Base-by-base conservation (phyloP, 2,797 vertebrate species). In the Artibeus jamaicensis region DNA sequence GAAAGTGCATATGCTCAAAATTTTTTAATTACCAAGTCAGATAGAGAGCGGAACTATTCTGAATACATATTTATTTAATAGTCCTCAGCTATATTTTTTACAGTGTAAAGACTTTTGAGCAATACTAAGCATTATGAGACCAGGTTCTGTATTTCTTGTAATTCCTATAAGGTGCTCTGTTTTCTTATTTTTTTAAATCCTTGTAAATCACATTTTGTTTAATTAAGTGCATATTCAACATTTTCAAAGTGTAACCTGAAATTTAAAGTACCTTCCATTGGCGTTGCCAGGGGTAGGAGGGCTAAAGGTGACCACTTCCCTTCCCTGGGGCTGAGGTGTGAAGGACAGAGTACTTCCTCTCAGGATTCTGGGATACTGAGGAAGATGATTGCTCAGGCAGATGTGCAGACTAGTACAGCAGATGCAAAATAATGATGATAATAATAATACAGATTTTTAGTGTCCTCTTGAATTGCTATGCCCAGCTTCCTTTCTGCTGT, bases 171-270 rank as follows among this genome's bases (percentile, higher is more conserved):
- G 10, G 32, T 79, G 42, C 93, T 12, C n/a, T 67, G 7, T 46
- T 71, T 84, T 42, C 42, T 82, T 50, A 37, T 71, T 83, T 77
- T 67, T 57, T 67, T 48, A 82, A 89, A 86, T 29, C 81, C 29
- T 12, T 9, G 44, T 91, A 94, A 89, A 74, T 89, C 71, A 46
- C 50, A 92, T 8, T 91, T 57, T 42, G 16, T 85, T 96, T 57
- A 44, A 22, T 87, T 96, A 73, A 76, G 16, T 96, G 12, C 19
- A 44, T 95, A 55, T 53, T 93, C 34, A 89, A 79, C 18, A 53
- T 14, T 94, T 79, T 62, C 37, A 85, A 94, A 73, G 14, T 59
- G 5, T 53, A 67, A 68, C 48, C 26, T 89, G 90, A 79, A 93
- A 18, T 78, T 34, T 88, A 65, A 95, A 86, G 59, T 59, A 24